Evolutionary conservation across 2,888 invertebrate genomes (phyloP), one percentile per base, ranked within the genome.

Genomic region (Cephus pulcher): DNA sequence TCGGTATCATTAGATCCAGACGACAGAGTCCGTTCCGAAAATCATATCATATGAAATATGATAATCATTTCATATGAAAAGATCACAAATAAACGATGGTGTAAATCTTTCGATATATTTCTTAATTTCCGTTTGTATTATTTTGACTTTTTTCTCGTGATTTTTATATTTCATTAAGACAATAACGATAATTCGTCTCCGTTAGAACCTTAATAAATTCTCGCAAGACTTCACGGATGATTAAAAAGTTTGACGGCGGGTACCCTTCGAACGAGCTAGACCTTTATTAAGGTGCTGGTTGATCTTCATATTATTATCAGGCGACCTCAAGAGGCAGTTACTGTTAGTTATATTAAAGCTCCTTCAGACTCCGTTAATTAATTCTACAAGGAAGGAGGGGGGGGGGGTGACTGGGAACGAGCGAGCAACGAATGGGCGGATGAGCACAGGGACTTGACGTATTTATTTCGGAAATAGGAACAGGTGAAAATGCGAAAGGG

Each of bases 321-420:
- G 15, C 12, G 71, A 71, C 71, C 71, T 71, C 32, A 71, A 71
- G 71, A 71, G 15, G 33, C 32, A 71, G 75, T 73, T 35, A 75
- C n/a, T 74, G 74, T 68, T 73, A 75, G 75, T 69, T 75, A 75
- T 74, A 75, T 78, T 76, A 37, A 74, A 73, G 77, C 80, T 33
- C 32, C 71, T 71, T 34, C 32, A 15, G 71, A 15, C 71, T 34
- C 33, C 32, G 32, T 71, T 71, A 71, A 71, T 71, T 71, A 71
- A 71, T 71, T 71, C 71, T 56, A 56, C 56, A 23, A 56, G 11
- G 71, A 32, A 71, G 71, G 11, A 12, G 32, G 0, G 3, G 71
- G 12, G 11, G 71, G 3, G 12, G 32, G 3, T 3, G 30, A 30
- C 6, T 3, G 30, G 9, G 71, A 12, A 30, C 1, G 71, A 15